Base-by-base conservation (phyloP, 2,113 vertebrate genomes). In the Chamaea fasciata region DNA sequence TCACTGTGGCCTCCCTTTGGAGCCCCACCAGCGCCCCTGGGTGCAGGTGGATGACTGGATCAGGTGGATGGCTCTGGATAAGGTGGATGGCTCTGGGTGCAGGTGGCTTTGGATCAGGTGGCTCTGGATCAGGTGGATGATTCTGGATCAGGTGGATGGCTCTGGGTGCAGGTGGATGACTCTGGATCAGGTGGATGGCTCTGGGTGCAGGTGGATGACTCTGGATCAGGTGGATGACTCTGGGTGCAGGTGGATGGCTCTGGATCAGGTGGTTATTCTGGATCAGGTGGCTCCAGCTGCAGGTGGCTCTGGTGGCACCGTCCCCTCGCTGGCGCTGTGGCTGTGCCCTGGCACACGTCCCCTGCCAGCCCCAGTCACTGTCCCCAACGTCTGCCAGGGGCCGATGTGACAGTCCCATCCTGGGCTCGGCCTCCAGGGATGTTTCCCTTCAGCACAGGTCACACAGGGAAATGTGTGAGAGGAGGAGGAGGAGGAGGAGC, bases 61-160 rank as follows among this genome's bases (percentile, higher is more conserved):
- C 21, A 2, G 15, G 1, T 2, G 59, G 21, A 11, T 35, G 21
- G 4, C 35, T 49, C 22, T 7, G 15, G 9, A 11, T 2, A 22
- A 3, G 30, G 1, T 2, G 47, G 30, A 49, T 37, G 7, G 1
- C 24, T 47, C 24, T 6, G 12, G 6, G 24, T 2, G 30, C 30
- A 3, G 20, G 2, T 33, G 46, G 15, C 30, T 46, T 30, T 5
- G 13, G 5, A 13, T 1, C 26, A 2, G 28, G 1, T 37, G 5
- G 2, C 13, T 8, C 33, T 7, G 13, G 37, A 11, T 46, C 53
- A 56, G 4, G 26, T 28, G 19, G 46, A 47, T 47, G 21, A 22
- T 22, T 22, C 46, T 47, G 46, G 46, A 21, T 49, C 47, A 49
- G 22, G 1, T 44, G 44, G 17, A 44, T 2, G 64, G 20, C 35